phyloP scores from a whole-genome alignment of 2,888 invertebrate species.

The Coecobrya sp. region DNA sequence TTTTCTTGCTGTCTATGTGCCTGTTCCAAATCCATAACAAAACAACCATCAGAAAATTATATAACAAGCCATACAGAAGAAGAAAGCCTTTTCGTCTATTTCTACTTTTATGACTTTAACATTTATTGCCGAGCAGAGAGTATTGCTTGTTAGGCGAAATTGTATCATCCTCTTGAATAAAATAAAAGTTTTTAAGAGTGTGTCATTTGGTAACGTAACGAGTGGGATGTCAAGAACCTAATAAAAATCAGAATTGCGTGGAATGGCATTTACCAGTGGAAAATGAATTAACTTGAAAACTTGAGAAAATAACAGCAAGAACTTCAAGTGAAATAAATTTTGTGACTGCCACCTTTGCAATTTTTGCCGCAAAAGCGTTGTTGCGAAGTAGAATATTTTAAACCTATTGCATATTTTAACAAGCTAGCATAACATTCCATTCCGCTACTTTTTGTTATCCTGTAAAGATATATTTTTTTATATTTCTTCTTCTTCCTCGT shows the following conservation, averaged over 20 bases:
- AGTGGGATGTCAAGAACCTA: slow-evolving; percentile 23
- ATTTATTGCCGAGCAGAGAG: slow-evolving; percentile 3
- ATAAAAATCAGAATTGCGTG: background rate
- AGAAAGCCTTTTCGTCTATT: background rate
- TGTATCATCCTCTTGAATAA: slow-evolving; percentile 23
- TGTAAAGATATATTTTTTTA: background rate
- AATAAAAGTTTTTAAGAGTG: slow-evolving; percentile 4
- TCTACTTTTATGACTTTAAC: background rate
- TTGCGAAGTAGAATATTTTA: background rate
- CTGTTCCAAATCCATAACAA: background rate
- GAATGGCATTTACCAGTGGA: background rate
- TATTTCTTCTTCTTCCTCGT: background rate
- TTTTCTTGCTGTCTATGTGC: background rate
- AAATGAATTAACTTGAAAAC: background rate
- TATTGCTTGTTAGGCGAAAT: slow-evolving; percentile 32
- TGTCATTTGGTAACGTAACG: background rate
- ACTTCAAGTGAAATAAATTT: background rate
- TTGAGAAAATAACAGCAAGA: background rate
- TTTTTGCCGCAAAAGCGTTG: slow-evolving; percentile 8
- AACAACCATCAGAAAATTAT: background rate
- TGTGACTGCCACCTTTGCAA: background rate
- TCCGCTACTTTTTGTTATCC: background rate
- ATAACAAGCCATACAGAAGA: background rate
- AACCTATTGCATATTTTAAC: background rate
- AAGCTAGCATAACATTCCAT: background rate